Evolutionary conservation across 1,140 invertebrate species (phyloP), one percentile per base, ranked within the genome.

Genomic region (Eufriesea mexicana): DNA sequence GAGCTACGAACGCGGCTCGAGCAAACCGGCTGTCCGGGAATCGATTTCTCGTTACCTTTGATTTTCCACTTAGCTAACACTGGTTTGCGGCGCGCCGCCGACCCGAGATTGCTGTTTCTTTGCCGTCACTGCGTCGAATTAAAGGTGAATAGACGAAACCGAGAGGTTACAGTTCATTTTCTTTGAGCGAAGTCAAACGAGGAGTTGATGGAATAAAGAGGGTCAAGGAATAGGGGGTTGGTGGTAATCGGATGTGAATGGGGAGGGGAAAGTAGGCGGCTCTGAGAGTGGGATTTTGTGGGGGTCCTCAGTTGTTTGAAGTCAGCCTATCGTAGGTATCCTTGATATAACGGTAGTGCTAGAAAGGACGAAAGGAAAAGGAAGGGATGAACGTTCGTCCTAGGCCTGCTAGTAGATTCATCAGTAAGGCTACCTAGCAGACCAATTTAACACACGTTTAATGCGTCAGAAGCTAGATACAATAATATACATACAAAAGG

Each of bases 31-130:
- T 57, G 68, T 68, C 64, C 57, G n/a, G 20, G 55, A 66, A 82
- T 82, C 80, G 80, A 77, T 82, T 82, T 61, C 80, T 82, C 73
- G 73, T 82, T 82, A 77, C 80, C 80, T 82, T 82, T 82, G 80
- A 82, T 82, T 82, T 61, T 68, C 80, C 73, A 68, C 80, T 77
- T 82, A 82, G 64, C 72, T 42, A 76, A 82, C 80, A 77, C 28
- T 45, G 64, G 64, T 70, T 61, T 68, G 54, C 25, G 45, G 59
- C 57, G 10, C 35, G 6, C 42, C 25, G 20, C 12, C 55, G 14
- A 18, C n/a, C 23, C 5, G 35, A 12, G 59, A 67, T 76, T 49
- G 23, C 57, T 59, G 79, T 67, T 76, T 59, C 79, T 68, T 68
- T 62, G n/a, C 18, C 28, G 35, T 45, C 57, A 16, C 49, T 20